Conservation (phyloP, 2,797 vertebrate species). For the Acestrorhynchus altus region DNA sequence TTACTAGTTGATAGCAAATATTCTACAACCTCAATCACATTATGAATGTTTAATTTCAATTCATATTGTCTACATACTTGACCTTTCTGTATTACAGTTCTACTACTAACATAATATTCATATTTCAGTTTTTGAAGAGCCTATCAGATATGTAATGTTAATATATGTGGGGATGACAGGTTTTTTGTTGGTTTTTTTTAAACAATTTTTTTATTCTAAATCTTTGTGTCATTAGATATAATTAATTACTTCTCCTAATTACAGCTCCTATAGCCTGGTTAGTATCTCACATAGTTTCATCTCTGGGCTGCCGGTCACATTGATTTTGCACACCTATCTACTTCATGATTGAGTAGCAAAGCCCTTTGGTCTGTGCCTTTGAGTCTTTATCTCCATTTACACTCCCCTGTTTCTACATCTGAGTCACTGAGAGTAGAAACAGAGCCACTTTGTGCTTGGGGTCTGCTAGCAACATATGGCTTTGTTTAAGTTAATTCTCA, state of each 20-base stretch:
- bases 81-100: too few species aligned
- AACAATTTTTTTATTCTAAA: neutral
- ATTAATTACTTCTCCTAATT: neutral
- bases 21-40: too few species aligned
- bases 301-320: neutral
- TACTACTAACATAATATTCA: too few species aligned
- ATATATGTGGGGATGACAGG: too few species aligned
- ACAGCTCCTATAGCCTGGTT: neutral
- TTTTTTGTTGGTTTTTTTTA: too few species aligned
- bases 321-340: constrained; percentile 54
- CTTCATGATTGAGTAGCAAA: constrained; percentile 56
- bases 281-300: neutral
- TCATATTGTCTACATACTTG: too few species aligned
- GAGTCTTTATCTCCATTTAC: constrained; percentile 66
- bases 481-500: constrained; percentile 74
- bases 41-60: too few species aligned
- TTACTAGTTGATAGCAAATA: too few species aligned
- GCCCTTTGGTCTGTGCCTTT: constrained; percentile 73
- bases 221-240: too few species aligned
- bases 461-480: constrained; percentile 78
- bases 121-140: too few species aligned
- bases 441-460: constrained; percentile 66
- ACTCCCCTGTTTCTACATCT: constrained; percentile 23
- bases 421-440: constrained; percentile 21
- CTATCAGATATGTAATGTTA: too few species aligned